phyloP scores from a whole-genome alignment of 2,797 vertebrate species.

The Lindbergichthys nudifrons region DNA sequence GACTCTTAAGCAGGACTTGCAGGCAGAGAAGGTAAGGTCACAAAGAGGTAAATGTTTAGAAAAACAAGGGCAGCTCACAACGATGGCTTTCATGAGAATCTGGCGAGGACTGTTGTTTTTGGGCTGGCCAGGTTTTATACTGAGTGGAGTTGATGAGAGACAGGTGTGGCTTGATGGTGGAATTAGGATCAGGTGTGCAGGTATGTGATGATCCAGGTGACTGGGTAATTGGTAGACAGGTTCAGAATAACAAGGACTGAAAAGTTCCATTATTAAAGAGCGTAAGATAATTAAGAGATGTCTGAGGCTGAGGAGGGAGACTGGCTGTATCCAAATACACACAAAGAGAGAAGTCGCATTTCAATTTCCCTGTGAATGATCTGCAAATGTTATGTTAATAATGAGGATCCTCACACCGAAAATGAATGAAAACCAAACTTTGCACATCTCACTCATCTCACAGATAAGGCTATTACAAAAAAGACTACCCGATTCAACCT shows the following conservation, averaged over 20 bases:
- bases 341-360: background rate
- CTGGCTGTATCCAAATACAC: conserved; percentile 3
- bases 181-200: conserved; percentile 26
- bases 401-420: background rate
- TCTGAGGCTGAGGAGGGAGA: background rate
- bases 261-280: background rate
- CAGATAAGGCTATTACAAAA: background rate
- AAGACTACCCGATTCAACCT: background rate
- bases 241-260: background rate
- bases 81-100: background rate
- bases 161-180: conserved; percentile 32
- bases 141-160: conserved; percentile 11
- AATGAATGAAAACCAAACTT: background rate
- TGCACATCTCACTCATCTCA: background rate
- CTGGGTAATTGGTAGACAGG: conserved; percentile 10
- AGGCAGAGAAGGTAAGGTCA: conserved; percentile 10
- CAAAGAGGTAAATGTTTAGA: background rate
- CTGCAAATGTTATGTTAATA: background rate
- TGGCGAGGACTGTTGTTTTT: background rate
- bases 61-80: background rate
- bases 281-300: background rate
- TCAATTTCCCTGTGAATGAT: background rate
- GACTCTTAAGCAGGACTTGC: background rate
- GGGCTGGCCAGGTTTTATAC: background rate
- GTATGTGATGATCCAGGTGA: conserved; percentile 10